Conservation (phyloP, 2,888 invertebrate species). For the Archaeoteleia sp. region DNA sequence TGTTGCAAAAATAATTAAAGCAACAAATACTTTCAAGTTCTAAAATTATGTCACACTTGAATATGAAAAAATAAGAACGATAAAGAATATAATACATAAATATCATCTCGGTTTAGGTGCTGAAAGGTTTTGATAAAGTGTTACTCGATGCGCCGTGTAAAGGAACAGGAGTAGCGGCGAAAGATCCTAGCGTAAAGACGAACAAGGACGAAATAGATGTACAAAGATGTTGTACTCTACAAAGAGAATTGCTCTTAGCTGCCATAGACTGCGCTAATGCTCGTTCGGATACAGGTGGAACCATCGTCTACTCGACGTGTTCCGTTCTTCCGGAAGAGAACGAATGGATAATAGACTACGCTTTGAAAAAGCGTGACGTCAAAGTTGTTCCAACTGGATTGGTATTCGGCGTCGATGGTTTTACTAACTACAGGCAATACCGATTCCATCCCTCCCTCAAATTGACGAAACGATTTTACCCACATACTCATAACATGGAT, state of each 20-base stretch:
- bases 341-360: constrained; percentile 93
- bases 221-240: constrained; percentile 92
- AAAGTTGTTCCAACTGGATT: constrained; percentile 95
- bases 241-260: constrained; percentile 92
- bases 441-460: constrained; percentile 94
- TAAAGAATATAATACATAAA: too few species aligned
- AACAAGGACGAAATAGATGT: constrained; percentile 93
- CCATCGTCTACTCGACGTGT: constrained; percentile 98
- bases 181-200: constrained; percentile 97
- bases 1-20: too few species aligned
- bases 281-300: constrained; percentile 93
- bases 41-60: too few species aligned
- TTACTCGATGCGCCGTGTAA: constrained; percentile 98
- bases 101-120: too few species aligned
- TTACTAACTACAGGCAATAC: constrained; percentile 88
- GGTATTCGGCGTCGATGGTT: constrained; percentile 97
- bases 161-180: constrained; percentile 98
- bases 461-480: constrained; percentile 93
- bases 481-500: constrained; percentile 99
- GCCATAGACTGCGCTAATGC: constrained; percentile 98
- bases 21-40: too few species aligned
- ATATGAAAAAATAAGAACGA: too few species aligned
- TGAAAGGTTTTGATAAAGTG: constrained; percentile 96
- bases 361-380: constrained; percentile 92
- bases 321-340: constrained; percentile 99